Evolutionary conservation across 1,140 invertebrate genomes (phyloP), one percentile per base, ranked within the genome.

Genomic region (Drusus annulatus): DNA sequence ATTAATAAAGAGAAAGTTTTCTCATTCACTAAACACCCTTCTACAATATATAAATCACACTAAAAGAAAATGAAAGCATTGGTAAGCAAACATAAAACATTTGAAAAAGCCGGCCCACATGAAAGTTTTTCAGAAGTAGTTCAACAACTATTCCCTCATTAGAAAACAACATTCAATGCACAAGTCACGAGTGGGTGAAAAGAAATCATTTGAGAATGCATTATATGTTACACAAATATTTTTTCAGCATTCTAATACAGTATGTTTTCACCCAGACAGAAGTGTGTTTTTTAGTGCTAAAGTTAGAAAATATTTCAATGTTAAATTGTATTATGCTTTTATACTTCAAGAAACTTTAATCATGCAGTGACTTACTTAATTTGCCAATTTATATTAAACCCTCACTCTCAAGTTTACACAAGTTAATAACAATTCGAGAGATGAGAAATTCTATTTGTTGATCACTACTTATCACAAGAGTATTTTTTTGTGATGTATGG

Each of bases 61-160:
- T 76, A 63, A 76, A 75, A 76, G 31, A 62, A 50, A 62, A 15
- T 21, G 8, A 52, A 71, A 71, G 68, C 68, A 13, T 31, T 65
- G 62, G 31, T 17, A 65, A 65, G 68, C 45, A 21, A 51, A 68
- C 68, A 45, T 65, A 65, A 65, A 65, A 63, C 25, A 23, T 23
- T 65, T 65, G 62, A 31, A 65, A 65, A 65, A 45, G 8, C 36
- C 36, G 36, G 10, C 36, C 36, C 36, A 45, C 36, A 45, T 13
- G 36, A 10, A 13, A 45, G 36, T 45, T 45, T 45, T 45, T 10
- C 36, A 45, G 10, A 45, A 45, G 36, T 45, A 45, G 36, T 45
- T 45, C 10, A 45, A 45, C 36, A 8, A 45, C 8, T 45, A 10
- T 1, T 45, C 56, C 56, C 19, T 15, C 56, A 7, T 60, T 60